Base-by-base conservation (phyloP, 1,140 invertebrate genomes). In the Drosophila orena region DNA sequence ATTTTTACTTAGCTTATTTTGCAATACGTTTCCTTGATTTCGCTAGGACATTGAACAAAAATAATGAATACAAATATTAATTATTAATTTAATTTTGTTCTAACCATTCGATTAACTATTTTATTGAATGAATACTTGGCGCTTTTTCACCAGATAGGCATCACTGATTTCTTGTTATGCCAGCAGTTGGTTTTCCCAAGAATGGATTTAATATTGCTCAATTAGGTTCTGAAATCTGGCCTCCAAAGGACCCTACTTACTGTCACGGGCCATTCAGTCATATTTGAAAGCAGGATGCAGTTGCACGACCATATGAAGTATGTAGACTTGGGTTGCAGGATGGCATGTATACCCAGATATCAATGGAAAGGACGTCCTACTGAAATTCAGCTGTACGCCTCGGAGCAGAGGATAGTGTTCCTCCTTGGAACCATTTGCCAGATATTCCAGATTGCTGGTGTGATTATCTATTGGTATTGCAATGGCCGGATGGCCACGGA, bases 391-490 rank as follows among this genome's bases (percentile, higher is more conserved):
- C 14, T 30, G 2, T 34, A n/a, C 5, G 24, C 14, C 0, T 27
- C 34, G 59, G 7, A 1, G n/a, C 54, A 11, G 50, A 35, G 24
- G 14, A 7, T 57, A 1, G 49, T 75, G 22, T 73, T 81, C n/a
- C 8, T 57, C 5, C 44, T 91, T 7, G 81, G 76, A 3, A 52
- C 56, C 12, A 3, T 73, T 2, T 83, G 79, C 43, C 42, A 77
- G 15, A 10, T 69, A 12, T 90, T 79, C 56, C 90, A 91, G 43
- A 89, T 76, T 64, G 4, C 90, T 40, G 90, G 89, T 14, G 42
- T 83, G 62, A 6, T 80, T 4, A 57, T 76, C 35, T 76, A 76
- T 62, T 52, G 85, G 37, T 55, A 53, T 12, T 30, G 72, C n/a
- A 46, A 58, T 1, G 53, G 85, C 4, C 24, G 59, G 2, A 17